Percentiles rank a stretch among this genome's conserved stretches.
Evolutionary conservation across 30 jellyfish, hydroid and myxozoan species (phyloP).

Genomic region (Aurelia sp.): DNA sequence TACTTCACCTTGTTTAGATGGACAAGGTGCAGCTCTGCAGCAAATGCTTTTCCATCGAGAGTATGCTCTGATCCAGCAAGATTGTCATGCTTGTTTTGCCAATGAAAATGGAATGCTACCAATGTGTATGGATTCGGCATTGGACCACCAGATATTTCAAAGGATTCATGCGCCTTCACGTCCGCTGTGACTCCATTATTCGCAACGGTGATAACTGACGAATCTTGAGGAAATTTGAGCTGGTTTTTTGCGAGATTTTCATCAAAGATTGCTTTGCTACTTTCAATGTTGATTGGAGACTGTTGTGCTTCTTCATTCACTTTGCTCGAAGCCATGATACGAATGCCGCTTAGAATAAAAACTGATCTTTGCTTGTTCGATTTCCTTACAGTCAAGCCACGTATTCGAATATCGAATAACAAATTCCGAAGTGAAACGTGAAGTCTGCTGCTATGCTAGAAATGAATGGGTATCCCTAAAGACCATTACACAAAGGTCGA

Average conservation of each 20-base stretch:
- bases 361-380: no score
- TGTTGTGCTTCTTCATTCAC: conserved; percentile 37
- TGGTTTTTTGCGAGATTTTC: conserved; percentile 16
- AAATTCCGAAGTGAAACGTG: no score
- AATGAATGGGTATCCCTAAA: no score
- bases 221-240: background rate
- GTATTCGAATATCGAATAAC: no score
- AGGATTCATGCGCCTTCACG: conserved; percentile 32
- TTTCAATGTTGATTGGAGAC: conserved; percentile 75
- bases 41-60: conserved; percentile 71
- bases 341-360: no score
- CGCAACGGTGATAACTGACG: conserved; percentile 20
- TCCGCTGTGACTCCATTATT: conserved; percentile 72
- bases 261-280: conserved; percentile 26
- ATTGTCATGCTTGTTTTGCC: conserved; percentile 69
- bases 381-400: no score
- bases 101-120: conserved; percentile 89
- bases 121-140: conserved; percentile 66
- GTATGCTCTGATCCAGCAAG: conserved; percentile 88
- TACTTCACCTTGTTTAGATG: conserved; percentile 79
- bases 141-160: conserved; percentile 77
- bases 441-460: no score
- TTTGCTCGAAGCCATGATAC: background rate
- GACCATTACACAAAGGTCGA: no score
- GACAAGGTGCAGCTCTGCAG: conserved; percentile 93